These are phyloP conservation scores for Tetanocera ferruginea DNA, from an alignment of 2,888 invertebrate genomes.

Conservation along the genomic window DNA sequence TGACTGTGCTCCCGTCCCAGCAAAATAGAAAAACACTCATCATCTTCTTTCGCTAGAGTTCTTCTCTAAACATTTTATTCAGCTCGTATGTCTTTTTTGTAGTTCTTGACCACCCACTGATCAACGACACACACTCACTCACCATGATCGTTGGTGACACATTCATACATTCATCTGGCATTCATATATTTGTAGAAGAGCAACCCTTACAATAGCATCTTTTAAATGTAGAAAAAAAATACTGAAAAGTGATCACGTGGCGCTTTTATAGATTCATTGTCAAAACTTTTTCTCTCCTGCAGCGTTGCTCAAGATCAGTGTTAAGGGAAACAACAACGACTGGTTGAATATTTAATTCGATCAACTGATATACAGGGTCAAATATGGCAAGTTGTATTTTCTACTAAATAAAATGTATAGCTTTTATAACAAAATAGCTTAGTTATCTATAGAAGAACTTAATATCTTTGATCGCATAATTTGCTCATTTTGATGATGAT, in stretches of 20 bases:
- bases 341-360: no score
- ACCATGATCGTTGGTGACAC: no score
- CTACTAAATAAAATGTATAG: no score
- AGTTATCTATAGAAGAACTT: no score
- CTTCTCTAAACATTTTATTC: neutral
- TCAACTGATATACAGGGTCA: no score
- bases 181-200: neutral
- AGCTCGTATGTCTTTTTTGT: conserved; percentile 21
- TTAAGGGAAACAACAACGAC: neutral
- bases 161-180: no score
- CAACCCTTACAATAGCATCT: neutral
- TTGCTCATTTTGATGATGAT: no score
- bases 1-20: neutral
- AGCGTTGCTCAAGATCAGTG: conserved; percentile 8
- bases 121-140: neutral
- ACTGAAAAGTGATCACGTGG: conserved; percentile 17
- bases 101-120: conserved; percentile 22
- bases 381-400: no score
- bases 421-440: no score
- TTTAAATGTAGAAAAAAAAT: neutral
- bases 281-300: conserved; percentile 3
- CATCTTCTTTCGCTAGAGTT: neutral
- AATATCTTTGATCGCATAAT: no score
- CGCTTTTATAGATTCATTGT: conserved; percentile 16
- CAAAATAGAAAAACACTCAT: neutral